Conservation (phyloP, 1,140 invertebrate species). For the Tetraneura akinire region DNA sequence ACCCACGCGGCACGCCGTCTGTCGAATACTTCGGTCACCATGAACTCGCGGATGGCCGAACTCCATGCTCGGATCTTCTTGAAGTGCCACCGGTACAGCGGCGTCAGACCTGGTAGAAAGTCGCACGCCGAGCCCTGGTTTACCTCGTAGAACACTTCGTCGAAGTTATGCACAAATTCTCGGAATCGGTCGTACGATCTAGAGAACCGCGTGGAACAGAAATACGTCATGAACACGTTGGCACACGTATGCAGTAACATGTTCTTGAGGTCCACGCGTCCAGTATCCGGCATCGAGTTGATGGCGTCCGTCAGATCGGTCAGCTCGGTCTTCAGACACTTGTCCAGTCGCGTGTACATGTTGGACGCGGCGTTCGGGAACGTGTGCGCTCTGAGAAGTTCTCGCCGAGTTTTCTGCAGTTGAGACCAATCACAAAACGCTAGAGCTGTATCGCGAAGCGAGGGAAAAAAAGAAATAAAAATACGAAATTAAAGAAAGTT, state of each 20-base stretch:
- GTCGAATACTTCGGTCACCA: constrained; percentile 72
- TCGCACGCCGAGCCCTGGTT: constrained; percentile 86
- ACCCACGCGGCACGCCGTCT: constrained; percentile 61
- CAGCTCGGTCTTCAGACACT: constrained; percentile 66
- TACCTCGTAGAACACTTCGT: constrained; percentile 86
- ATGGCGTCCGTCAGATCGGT: constrained; percentile 59
- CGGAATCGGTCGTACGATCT: constrained; percentile 68
- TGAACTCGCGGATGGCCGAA: constrained; percentile 72
- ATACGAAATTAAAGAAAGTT: too few relatives aligned
- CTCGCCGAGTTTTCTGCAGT: constrained; percentile 75
- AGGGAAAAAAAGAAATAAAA: neutral
- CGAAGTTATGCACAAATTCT: constrained; percentile 72
- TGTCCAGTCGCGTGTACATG: constrained; percentile 69
- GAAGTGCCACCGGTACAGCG: constrained; percentile 72
- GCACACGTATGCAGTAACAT: constrained; percentile 59
- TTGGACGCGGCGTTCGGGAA: constrained; percentile 74
- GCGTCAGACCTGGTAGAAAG: constrained; percentile 81
- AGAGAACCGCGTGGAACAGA: constrained; percentile 76
- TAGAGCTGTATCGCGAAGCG: constrained; percentile 65
- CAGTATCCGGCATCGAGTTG: constrained; percentile 54
- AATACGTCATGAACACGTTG: constrained; percentile 82
- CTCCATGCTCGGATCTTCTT: constrained; percentile 70
- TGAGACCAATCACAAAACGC: constrained; percentile 85
- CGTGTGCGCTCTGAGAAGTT: constrained; percentile 67
- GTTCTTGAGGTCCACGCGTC: constrained; percentile 56